Evolutionary conservation across 2,113 vertebrate genomes (phyloP).

Genomic region (Falcunculus frontatus): DNA sequence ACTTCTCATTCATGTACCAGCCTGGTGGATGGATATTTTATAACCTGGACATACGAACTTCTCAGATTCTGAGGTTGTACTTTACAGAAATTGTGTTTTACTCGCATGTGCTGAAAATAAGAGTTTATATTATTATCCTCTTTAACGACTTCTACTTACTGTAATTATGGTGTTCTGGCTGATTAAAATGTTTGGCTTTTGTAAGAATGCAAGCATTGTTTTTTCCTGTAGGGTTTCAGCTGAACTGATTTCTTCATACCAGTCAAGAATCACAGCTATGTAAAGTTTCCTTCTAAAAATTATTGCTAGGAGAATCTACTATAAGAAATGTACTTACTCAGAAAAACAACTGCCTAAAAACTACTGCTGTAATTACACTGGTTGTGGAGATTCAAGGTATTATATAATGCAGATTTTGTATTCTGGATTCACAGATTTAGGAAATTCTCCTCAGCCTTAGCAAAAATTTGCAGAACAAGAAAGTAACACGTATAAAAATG

Average conservation of each 20-base stretch:
- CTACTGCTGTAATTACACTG: not conserved
- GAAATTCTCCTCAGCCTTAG: not conserved
- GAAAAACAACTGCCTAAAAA: not conserved
- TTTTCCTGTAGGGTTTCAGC: constrained; percentile 10
- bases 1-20: not conserved
- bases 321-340: not conserved
- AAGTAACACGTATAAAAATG: not conserved
- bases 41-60: not conserved
- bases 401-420: not conserved
- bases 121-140: not conserved
- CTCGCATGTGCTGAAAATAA: not conserved
- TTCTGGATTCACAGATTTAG: not conserved
- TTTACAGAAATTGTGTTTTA: not conserved
- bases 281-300: not conserved
- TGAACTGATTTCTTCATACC: not conserved
- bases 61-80: not conserved
- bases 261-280: not conserved
- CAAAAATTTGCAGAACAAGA: not conserved
- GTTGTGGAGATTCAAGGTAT: not conserved
- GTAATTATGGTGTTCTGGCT: not conserved
- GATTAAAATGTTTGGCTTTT: not conserved
- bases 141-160: not conserved
- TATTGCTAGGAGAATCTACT: constrained; percentile 1
- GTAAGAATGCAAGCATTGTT: not conserved
- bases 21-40: not conserved